Percentiles rank a stretch among this genome's conserved stretches.
Conservation (phyloP, 2,888 invertebrate genomes). For the Heteromurus nitidus region DNA sequence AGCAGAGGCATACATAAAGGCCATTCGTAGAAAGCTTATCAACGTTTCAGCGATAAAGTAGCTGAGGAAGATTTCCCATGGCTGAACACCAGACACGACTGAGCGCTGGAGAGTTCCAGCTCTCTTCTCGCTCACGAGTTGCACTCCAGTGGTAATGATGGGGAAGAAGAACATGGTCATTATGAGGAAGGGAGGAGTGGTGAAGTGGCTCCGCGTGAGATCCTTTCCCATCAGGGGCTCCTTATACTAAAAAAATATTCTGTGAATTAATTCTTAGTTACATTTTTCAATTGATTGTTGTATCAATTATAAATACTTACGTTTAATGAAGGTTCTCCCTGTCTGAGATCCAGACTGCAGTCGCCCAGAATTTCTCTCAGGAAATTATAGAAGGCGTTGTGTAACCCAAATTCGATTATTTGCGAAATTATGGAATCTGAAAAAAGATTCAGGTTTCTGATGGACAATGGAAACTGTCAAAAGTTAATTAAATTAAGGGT, state of each 20-base stretch:
- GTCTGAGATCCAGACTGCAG: slow-evolving; percentile 87
- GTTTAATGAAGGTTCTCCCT: slow-evolving; percentile 78
- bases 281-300: neutral
- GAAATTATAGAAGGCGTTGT: slow-evolving; percentile 90
- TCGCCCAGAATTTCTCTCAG: slow-evolving; percentile 83
- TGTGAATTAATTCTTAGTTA: neutral
- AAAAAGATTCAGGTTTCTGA: slow-evolving; percentile 80
- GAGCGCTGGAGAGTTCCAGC: slow-evolving; percentile 54
- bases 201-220: neutral
- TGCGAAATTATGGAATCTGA: slow-evolving; percentile 81
- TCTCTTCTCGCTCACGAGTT: slow-evolving; percentile 45
- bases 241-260: neutral
- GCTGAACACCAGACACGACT: slow-evolving; percentile 83
- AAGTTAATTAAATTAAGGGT: neutral
- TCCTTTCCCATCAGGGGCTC: neutral
- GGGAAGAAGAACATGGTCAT: slow-evolving; percentile 40
- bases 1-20: slow-evolving; percentile 91
- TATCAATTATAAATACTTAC: neutral
- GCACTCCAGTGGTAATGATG: slow-evolving; percentile 38
- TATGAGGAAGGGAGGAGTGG: neutral
- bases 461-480: neutral
- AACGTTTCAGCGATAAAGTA: slow-evolving; percentile 95
- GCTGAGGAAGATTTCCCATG: slow-evolving; percentile 92
- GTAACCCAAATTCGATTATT: slow-evolving; percentile 85
- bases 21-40: slow-evolving; percentile 94